Conservation (phyloP, 2,113 vertebrate genomes). For the Tretioscincus oriximinensis region DNA sequence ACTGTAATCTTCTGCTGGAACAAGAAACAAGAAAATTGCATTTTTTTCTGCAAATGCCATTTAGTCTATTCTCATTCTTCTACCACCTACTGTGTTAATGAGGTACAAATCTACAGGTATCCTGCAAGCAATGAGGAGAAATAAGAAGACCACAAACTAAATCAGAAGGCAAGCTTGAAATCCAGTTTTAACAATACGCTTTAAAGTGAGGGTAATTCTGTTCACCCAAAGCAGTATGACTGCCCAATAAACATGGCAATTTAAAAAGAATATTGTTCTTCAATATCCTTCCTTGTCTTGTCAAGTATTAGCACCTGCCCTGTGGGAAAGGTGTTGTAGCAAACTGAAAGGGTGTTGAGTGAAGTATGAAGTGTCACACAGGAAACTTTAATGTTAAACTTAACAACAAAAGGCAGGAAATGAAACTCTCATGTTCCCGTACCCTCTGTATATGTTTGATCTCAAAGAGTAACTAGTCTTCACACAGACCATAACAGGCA, state of each 20-base stretch:
- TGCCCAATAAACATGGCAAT: background rate
- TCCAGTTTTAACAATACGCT: background rate
- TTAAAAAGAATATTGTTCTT: background rate
- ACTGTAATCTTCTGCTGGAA: background rate
- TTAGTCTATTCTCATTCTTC: background rate
- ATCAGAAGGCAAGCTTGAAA: background rate
- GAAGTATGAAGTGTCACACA: conserved; percentile 6
- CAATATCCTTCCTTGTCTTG: background rate
- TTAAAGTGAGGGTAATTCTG: background rate
- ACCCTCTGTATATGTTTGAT: conserved; percentile 47
- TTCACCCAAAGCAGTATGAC: background rate
- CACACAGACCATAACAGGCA: conserved; percentile 32
- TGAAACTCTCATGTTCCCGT: conserved; percentile 5
- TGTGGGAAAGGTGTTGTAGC: background rate
- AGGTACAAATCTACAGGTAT: background rate
- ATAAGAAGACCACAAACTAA: background rate
- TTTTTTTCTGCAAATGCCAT: too few species aligned
- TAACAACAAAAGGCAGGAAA: conserved; percentile 32
- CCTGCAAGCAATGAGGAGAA: background rate
- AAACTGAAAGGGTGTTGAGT: conserved; percentile 19
- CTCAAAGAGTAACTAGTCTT: conserved; percentile 37
- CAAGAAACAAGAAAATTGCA: background rate
- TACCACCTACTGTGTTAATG: background rate
- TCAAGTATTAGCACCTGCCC: background rate
- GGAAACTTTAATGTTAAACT: conserved; percentile 50